Percentiles rank a stretch among this genome's conserved stretches.
These are phyloP conservation scores for Scaptomyza hsui DNA, from an alignment of 1,140 invertebrate genomes.

Conservation along the genomic window DNA sequence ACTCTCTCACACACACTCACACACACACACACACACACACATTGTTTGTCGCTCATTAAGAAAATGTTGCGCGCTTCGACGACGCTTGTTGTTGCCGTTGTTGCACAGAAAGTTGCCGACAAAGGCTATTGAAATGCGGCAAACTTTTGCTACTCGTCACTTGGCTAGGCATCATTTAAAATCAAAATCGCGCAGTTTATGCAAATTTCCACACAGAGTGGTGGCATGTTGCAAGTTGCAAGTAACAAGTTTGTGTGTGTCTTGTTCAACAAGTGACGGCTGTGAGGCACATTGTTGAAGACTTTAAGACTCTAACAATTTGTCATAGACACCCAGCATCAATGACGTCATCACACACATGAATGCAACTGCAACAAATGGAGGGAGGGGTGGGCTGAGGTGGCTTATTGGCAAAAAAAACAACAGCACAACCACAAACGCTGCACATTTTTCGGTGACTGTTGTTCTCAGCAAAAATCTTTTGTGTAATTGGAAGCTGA, in stretches of 20 bases:
- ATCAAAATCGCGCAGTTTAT: conserved; percentile 68
- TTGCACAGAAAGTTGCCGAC: conserved; percentile 49
- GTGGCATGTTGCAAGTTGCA: conserved; percentile 12
- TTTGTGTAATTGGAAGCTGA: conserved; percentile 76
- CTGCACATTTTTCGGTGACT: conserved; percentile 67
- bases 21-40: conserved; percentile 21
- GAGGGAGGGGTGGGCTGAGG: conserved; percentile 9
- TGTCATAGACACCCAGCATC: conserved; percentile 32
- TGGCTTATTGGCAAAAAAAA: conserved; percentile 46
- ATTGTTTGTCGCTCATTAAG: conserved; percentile 78
- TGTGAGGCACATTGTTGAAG: background rate
- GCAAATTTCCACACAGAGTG: conserved; percentile 55
- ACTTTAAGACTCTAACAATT: conserved; percentile 20
- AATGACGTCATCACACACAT: conserved; percentile 53
- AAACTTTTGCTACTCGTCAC: conserved; percentile 8
- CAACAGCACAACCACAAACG: too few relatives aligned
- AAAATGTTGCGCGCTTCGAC: conserved; percentile 74
- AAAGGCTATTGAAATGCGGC: conserved; percentile 49
- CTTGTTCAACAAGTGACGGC: conserved; percentile 59
- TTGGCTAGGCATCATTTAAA: conserved; percentile 63
- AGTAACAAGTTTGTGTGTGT: conserved; percentile 13
- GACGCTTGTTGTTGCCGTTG: conserved; percentile 30
- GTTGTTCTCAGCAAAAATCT: conserved; percentile 76
- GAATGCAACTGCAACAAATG: conserved; percentile 44
- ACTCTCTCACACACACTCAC: conserved; percentile 5